phyloP scores from a whole-genome alignment of 2,113 vertebrate genomes.

The Thalassoma bifasciatum region DNA sequence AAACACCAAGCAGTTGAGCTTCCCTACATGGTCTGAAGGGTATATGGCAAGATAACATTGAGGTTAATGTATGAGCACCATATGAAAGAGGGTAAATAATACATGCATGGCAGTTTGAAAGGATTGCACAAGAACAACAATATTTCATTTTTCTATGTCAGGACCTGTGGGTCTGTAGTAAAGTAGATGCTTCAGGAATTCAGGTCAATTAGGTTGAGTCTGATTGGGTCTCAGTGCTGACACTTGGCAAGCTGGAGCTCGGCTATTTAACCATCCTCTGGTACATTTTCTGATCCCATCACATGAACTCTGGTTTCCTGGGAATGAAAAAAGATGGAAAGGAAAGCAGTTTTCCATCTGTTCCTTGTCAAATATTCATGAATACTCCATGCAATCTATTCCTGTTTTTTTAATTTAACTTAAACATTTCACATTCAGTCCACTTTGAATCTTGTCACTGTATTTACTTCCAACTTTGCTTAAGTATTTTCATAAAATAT shows the following conservation, averaged over 20 bases:
- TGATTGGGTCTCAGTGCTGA: not conserved
- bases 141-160: not conserved
- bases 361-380: conserved; percentile 47
- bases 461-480: not conserved
- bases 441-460: not conserved
- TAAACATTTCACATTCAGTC: not conserved
- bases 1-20: not conserved
- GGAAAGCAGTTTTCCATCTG: conserved; percentile 23
- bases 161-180: not conserved
- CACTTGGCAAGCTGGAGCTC: not conserved
- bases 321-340: not conserved
- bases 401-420: not conserved
- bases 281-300: not conserved
- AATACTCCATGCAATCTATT: not conserved
- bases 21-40: not conserved
- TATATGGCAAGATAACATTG: no score
- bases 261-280: not conserved
- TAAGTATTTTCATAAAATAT: not conserved
- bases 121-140: not conserved
- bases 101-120: no score
- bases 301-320: not conserved
- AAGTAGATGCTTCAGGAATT: not conserved
- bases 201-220: not conserved
- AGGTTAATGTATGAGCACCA: no score
- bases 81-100: no score